Evolutionary conservation across 2,797 vertebrate genomes (phyloP), one percentile per base, ranked within the genome.

Genomic region (Catharus ustulatus): DNA sequence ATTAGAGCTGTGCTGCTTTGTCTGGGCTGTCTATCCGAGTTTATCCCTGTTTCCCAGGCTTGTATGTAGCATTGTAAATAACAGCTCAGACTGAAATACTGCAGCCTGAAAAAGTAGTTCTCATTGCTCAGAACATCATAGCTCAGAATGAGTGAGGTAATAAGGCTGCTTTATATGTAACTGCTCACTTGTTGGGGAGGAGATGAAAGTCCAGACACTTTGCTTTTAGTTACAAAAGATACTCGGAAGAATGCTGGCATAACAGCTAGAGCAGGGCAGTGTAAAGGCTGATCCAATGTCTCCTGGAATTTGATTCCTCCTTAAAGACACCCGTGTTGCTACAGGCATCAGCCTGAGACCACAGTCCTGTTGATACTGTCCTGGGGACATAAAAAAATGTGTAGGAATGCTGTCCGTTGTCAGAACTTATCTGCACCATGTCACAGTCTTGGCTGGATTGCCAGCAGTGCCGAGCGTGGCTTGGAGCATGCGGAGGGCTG

Each of bases 181-280:
- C 27, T 43, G 34, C 38, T 51, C 16, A 4, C 16, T 48, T 78
- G 20, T 30, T 87, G 10, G 40, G 22, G 14, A 7, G 55, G 20
- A 42, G 32, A 8, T 48, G 12, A 52, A 24, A 48, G 13, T 55
- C n/a, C n/a, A n/a, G n/a, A n/a, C n/a, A n/a, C n/a, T n/a, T n/a
- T n/a, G n/a, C n/a, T n/a, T n/a, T 51, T 36, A 55, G 38, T 32
- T 29, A 16, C 8, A 40, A 11, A 36, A 45, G 62, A 5, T 10
- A 23, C 5, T 51, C 2, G 4, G 15, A 32, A 32, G 23, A 9
- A 1, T 43, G 34, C 21, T 24, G 40, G 9, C 43, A 0, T 45
- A 49, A 43, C 36, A 55, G 29, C 29, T 27, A 30, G n/a, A 64
- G 18, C 21, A 55, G 19, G 20, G 16, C 24, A 49, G 5, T 2